Conservation (phyloP, 2,113 vertebrate species). For the Casuarius casuarius region DNA sequence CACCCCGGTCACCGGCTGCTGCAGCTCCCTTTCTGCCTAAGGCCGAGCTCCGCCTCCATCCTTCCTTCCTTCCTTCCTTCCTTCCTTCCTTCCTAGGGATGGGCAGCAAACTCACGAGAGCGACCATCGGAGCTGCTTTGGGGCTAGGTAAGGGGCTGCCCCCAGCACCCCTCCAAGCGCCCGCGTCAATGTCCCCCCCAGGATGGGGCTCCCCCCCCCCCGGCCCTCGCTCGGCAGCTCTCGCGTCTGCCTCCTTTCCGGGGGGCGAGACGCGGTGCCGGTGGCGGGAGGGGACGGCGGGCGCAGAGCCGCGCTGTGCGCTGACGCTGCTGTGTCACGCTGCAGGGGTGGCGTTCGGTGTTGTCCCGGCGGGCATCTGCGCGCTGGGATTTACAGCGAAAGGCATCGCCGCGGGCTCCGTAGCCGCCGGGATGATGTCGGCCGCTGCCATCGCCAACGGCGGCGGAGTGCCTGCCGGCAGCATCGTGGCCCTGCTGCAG, state of each 20-base stretch:
- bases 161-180: no score
- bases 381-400: background rate
- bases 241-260: background rate
- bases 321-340: fast-evolving
- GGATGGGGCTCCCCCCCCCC: background rate
- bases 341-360: fast-evolving
- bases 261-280: fast-evolving
- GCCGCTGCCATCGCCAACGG: background rate
- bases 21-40: background rate
- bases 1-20: no score
- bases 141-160: background rate
- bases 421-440: background rate
- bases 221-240: background rate
- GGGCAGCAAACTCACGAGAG: fast-evolving
- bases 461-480: background rate
- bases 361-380: fast-evolving
- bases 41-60: no score
- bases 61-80: no score
- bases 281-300: background rate
- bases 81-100: background rate
- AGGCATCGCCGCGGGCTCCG: background rate
- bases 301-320: fast-evolving
- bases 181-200: fast-evolving
- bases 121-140: fast-evolving
- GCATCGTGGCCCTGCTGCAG: background rate